Conservation (phyloP, 2,888 invertebrate genomes). For the Melinopterus prodromus region DNA sequence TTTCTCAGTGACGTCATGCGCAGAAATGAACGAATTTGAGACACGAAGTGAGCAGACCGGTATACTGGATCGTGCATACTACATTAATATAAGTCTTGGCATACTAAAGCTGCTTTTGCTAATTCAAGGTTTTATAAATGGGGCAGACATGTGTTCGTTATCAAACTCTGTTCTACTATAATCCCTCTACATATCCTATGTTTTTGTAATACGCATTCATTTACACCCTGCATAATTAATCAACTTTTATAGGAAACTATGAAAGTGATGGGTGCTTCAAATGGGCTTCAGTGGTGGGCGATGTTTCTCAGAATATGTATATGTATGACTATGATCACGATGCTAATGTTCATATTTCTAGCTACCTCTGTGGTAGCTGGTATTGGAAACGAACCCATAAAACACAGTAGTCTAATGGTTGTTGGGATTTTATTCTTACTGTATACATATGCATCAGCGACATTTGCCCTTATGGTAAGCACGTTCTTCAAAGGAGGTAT, state of each 20-base stretch:
- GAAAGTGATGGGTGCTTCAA: constrained; percentile 89
- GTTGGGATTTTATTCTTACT: constrained; percentile 75
- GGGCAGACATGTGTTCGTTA: too few relatives aligned
- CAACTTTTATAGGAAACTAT: constrained; percentile 74
- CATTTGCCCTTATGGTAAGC: constrained; percentile 81
- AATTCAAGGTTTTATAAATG: too few relatives aligned
- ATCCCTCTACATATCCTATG: too few relatives aligned
- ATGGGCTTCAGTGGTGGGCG: constrained; percentile 84
- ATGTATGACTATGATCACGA: constrained; percentile 68
- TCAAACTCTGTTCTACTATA: too few relatives aligned
- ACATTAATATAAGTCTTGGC: too few relatives aligned
- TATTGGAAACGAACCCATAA: constrained; percentile 69
- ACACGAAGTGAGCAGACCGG: too few relatives aligned
- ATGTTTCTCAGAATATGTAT: constrained; percentile 82
- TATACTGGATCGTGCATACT: too few relatives aligned
- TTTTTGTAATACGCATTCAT: too few relatives aligned
- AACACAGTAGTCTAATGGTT: constrained; percentile 71
- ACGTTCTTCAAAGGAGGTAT: constrained; percentile 67
- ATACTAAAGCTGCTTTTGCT: too few relatives aligned
- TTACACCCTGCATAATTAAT: neutral
- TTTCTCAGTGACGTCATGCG: too few relatives aligned
- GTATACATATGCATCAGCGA: constrained; percentile 75
- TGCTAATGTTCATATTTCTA: constrained; percentile 65
- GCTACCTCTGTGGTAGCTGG: constrained; percentile 56
- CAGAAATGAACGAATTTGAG: too few relatives aligned